These are phyloP conservation scores for Bellardia pandia DNA, from an alignment of 2,888 invertebrate genomes.

Conservation along the genomic window DNA sequence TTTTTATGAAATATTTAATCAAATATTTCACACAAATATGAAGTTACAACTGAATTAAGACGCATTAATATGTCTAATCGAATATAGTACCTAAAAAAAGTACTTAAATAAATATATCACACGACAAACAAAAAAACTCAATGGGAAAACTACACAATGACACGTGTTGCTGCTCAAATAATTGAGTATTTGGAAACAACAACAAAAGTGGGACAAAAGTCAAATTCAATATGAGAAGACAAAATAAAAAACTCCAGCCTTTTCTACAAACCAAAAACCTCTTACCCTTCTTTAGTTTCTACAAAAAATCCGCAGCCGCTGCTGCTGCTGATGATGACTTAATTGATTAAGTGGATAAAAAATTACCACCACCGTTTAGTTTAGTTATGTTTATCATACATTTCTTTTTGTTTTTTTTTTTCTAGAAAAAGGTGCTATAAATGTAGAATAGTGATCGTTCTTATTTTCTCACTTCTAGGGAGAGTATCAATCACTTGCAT, in stretches of 20 bases:
- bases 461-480: background rate
- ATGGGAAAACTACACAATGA: conserved; percentile 75
- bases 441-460: conserved; percentile 56
- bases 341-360: conserved; percentile 82
- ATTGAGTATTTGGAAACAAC: conserved; percentile 28
- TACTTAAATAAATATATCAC: background rate
- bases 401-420: conserved; percentile 12
- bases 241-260: conserved; percentile 45
- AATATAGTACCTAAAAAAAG: conserved; percentile 31
- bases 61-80: conserved; percentile 57
- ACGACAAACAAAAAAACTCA: conserved; percentile 41
- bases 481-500: conserved; percentile 66
- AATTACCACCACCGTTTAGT: conserved; percentile 74
- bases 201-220: conserved; percentile 50
- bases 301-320: background rate
- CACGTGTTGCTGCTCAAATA: conserved; percentile 75
- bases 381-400: conserved; percentile 16
- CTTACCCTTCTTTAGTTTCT: background rate
- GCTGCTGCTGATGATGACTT: conserved; percentile 77
- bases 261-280: background rate
- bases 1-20: conserved; percentile 50
- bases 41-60: conserved; percentile 73
- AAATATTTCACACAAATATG: conserved; percentile 70
- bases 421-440: conserved; percentile 62
- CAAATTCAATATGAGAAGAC: conserved; percentile 28